Evolutionary conservation across 2,113 vertebrate species (phyloP).

Genomic region (Motacilla alba): DNA sequence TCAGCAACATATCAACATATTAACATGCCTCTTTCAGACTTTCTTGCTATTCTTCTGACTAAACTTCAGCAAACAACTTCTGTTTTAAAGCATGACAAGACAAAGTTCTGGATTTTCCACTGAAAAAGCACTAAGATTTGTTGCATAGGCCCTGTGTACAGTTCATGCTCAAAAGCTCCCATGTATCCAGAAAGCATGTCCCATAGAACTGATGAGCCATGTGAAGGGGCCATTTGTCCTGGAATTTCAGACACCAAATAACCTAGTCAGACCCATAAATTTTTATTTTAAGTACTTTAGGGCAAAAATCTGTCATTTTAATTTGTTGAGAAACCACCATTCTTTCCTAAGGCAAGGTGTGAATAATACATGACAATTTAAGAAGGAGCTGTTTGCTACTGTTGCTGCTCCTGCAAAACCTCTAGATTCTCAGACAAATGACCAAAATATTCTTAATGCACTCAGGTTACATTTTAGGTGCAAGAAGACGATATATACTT

Average conservation of each 20-base stretch:
- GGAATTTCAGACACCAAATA: neutral
- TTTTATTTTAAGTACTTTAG: conserved; percentile 11
- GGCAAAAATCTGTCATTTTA: conserved; percentile 46
- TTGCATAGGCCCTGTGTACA: neutral
- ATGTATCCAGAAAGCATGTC: neutral
- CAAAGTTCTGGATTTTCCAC: neutral
- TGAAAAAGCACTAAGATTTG: neutral
- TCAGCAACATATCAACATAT: neutral
- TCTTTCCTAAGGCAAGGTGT: conserved; percentile 25
- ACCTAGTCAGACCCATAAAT: neutral
- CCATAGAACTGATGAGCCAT: conserved; percentile 10
- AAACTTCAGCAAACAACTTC: neutral
- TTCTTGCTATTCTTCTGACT: neutral
- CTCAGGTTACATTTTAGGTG: neutral
- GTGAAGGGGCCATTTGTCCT: conserved; percentile 28
- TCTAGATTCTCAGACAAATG: neutral
- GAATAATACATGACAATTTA: conserved; percentile 43
- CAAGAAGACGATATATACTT: neutral
- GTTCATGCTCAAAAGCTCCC: neutral
- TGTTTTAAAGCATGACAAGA: neutral
- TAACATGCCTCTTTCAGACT: neutral
- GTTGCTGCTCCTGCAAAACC: neutral
- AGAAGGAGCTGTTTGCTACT: conserved; percentile 28
- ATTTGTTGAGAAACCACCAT: conserved; percentile 4
- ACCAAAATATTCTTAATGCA: neutral